A percentile compares a stretch with the other conserved stretches of the same genome.
These are phyloP conservation scores for Diplazon laetatorius DNA, from an alignment of 2,888 invertebrate species.

Conservation along the genomic window DNA sequence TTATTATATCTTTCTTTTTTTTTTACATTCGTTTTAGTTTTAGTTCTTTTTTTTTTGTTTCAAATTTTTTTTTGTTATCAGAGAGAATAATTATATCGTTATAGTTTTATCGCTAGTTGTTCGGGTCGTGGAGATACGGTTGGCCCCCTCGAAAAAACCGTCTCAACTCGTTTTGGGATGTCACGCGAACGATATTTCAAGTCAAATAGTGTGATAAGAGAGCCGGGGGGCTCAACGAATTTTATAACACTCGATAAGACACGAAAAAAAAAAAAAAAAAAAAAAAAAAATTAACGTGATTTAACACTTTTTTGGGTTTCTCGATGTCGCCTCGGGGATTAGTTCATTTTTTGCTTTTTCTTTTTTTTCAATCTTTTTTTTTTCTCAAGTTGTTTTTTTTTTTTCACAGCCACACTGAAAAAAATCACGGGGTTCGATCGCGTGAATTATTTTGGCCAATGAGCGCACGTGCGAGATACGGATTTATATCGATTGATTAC, in stretches of 20 bases:
- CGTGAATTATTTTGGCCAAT: no score
- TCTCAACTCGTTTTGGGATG: constrained; percentile 15
- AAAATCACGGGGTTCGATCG: no score
- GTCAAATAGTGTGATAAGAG: constrained; percentile 44
- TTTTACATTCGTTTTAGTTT: no score
- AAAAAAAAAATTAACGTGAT: constrained; percentile 3
- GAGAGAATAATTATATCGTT: constrained; percentile 15
- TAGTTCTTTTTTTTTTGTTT: constrained; percentile 14
- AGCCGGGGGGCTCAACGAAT: constrained; percentile 5
- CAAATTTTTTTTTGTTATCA: constrained; percentile 18
- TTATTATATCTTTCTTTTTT: no score
- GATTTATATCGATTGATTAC: no score
- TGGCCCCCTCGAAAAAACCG: constrained; percentile 3
- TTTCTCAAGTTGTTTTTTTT: no score
- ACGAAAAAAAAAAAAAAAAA: no score
- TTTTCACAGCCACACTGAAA: no score
- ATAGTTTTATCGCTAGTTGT: constrained; percentile 40
- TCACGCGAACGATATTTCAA: constrained; percentile 46
- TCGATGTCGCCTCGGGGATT: no score
- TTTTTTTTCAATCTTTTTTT: no score
- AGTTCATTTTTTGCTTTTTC: no score
- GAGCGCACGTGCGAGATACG: no score
- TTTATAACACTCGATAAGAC: constrained; percentile 19
- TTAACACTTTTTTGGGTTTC: neutral
- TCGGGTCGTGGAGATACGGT: constrained; percentile 40